Evolutionary conservation across 2,113 vertebrate species (phyloP).

Genomic region (Rhineura floridana): DNA sequence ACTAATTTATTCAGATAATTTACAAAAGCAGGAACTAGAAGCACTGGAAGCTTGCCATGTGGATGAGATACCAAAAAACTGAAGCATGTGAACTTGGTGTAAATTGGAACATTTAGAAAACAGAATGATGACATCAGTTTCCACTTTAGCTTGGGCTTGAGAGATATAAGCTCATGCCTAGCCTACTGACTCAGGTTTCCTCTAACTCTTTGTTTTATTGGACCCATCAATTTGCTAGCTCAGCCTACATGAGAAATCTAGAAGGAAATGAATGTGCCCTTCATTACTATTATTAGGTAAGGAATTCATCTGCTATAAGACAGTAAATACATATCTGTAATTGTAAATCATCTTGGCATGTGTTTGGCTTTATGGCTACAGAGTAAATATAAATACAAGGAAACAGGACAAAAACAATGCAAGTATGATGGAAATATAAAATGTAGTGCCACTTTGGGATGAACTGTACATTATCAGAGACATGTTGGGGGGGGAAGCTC

Average conservation of each 20-base stretch:
- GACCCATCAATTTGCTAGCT: constrained; percentile 32
- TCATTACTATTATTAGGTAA: constrained; percentile 40
- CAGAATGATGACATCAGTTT: neutral
- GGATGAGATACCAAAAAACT: neutral
- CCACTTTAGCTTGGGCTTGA: neutral
- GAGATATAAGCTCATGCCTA: neutral
- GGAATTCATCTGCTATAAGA: constrained; percentile 43
- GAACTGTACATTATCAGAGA: neutral
- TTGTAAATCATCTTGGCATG: constrained; percentile 62
- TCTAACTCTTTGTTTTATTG: neutral
- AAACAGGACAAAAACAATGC: constrained; percentile 35
- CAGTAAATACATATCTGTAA: constrained; percentile 51
- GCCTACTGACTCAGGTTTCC: neutral
- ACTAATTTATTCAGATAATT: neutral
- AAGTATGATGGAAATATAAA: constrained; percentile 55
- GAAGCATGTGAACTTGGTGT: neutral
- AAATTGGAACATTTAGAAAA: neutral
- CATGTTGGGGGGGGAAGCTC: too few relatives aligned
- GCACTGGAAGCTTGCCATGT: neutral
- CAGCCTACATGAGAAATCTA: neutral
- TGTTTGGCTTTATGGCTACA: neutral
- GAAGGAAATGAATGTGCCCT: constrained; percentile 43
- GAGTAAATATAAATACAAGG: neutral
- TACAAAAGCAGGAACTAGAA: neutral
- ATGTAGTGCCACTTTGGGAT: neutral